Evolutionary conservation across 2,888 invertebrate genomes (phyloP).

Genomic region (Drosophila villosipedis): DNA sequence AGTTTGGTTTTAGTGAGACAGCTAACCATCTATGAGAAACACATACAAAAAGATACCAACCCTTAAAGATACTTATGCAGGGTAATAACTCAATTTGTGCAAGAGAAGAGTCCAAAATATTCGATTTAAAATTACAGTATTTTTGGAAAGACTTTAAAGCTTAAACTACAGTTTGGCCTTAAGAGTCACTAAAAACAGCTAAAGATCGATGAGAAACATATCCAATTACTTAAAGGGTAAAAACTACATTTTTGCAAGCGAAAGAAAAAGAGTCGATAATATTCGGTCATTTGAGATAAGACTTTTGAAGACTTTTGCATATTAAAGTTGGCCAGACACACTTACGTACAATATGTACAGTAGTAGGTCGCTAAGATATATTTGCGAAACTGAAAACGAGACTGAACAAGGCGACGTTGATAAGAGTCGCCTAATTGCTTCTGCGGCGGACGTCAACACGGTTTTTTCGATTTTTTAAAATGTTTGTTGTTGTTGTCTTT

Average conservation of each 20-base stretch:
- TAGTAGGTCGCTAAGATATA: constrained; percentile 65
- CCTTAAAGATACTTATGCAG: neutral
- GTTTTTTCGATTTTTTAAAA: constrained; percentile 67
- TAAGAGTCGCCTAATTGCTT: constrained; percentile 72
- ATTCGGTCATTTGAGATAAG: constrained; percentile 21
- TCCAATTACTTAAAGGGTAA: neutral
- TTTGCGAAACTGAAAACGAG: constrained; percentile 45
- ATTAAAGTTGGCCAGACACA: constrained; percentile 23
- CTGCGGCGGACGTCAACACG: constrained; percentile 70
- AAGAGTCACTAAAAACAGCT: neutral
- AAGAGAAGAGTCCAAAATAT: neutral
- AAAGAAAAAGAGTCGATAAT: constrained; percentile 17
- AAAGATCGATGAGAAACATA: neutral
- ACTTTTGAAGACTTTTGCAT: constrained; percentile 43
- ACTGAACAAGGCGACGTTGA: constrained; percentile 45
- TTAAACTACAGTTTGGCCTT: neutral
- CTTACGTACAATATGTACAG: constrained; percentile 35
- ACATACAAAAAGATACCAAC: neutral
- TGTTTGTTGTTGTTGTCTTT: constrained; percentile 21
- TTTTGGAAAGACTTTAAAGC: neutral
- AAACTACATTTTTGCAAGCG: neutral
- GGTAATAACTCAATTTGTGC: neutral
- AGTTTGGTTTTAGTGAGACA: neutral
- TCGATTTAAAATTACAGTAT: neutral
- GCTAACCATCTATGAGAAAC: neutral